These are phyloP conservation scores for Callitettix versicolor DNA, from an alignment of 1,140 invertebrate genomes.

Conservation along the genomic window DNA sequence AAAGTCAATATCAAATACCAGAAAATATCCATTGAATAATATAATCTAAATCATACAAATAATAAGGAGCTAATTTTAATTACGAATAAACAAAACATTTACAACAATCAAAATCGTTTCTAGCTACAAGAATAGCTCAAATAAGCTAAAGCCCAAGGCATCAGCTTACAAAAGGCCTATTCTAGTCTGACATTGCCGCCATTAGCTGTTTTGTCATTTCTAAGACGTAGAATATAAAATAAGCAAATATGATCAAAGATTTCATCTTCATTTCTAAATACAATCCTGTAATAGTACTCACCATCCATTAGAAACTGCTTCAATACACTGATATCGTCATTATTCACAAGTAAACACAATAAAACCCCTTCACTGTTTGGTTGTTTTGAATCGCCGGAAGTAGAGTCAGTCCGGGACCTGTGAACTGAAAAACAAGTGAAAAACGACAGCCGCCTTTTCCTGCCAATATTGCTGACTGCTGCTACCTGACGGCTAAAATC, in stretches of 20 bases:
- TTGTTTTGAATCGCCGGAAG: conserved; percentile 26
- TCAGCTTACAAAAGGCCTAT: neutral
- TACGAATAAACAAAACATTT: neutral
- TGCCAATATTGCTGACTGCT: no score
- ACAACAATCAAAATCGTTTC: neutral
- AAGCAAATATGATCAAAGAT: neutral
- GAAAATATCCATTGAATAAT: neutral
- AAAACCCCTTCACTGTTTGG: conserved; percentile 20
- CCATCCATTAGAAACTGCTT: conserved; percentile 20
- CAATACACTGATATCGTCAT: conserved; percentile 15
- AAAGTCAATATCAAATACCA: neutral
- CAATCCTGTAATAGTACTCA: conserved; percentile 6
- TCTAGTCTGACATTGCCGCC: conserved; percentile 6
- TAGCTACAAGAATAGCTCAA: neutral
- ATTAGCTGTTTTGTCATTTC: conserved; percentile 8
- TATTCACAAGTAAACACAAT: conserved; percentile 20
- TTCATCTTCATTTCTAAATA: neutral
- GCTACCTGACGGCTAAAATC: no score
- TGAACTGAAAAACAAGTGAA: no score
- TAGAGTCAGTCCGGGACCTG: conserved; percentile 7
- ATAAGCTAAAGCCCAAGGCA: neutral
- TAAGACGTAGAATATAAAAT: neutral
- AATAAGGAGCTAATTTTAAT: neutral
- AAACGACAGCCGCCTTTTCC: no score
- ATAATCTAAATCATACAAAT: neutral